A percentile compares a stretch with the other conserved stretches of the same genome.
These are phyloP conservation scores for Tenthredo mesomela DNA, from an alignment of 2,888 invertebrate species.

Conservation along the genomic window DNA sequence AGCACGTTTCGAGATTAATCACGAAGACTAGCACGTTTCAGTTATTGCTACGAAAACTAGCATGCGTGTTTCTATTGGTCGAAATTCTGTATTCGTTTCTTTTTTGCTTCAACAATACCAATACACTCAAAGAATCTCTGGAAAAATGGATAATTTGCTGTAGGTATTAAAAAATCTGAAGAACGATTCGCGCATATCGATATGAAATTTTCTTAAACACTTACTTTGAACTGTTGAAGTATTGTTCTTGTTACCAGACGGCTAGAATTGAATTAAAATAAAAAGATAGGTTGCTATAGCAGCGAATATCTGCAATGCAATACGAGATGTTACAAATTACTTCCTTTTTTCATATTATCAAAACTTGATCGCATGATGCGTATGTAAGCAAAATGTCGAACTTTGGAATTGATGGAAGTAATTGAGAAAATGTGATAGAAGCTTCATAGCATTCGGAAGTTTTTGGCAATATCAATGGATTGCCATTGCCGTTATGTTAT, in stretches of 20 bases:
- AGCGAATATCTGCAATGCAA: conserved; percentile 15
- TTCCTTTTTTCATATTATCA: background rate
- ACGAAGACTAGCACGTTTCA: too few relatives aligned
- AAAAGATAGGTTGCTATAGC: background rate
- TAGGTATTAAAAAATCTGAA: background rate
- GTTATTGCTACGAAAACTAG: too few relatives aligned
- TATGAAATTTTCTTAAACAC: background rate
- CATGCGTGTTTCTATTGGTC: too few relatives aligned
- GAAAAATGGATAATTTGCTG: background rate
- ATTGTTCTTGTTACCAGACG: background rate
- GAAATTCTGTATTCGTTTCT: background rate
- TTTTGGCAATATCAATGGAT: background rate
- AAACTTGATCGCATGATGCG: background rate
- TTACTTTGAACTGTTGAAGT: background rate
- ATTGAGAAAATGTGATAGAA: background rate
- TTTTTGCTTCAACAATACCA: background rate
- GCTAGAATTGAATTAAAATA: conserved; percentile 3
- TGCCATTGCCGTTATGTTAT: background rate
- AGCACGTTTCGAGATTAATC: too few relatives aligned
- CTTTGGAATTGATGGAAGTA: background rate
- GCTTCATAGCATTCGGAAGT: background rate
- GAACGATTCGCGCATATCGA: background rate
- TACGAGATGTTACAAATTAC: background rate
- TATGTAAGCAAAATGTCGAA: background rate
- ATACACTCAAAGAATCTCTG: background rate